Conservation (phyloP, 2,797 vertebrate species). For the Liparis tanakae region DNA sequence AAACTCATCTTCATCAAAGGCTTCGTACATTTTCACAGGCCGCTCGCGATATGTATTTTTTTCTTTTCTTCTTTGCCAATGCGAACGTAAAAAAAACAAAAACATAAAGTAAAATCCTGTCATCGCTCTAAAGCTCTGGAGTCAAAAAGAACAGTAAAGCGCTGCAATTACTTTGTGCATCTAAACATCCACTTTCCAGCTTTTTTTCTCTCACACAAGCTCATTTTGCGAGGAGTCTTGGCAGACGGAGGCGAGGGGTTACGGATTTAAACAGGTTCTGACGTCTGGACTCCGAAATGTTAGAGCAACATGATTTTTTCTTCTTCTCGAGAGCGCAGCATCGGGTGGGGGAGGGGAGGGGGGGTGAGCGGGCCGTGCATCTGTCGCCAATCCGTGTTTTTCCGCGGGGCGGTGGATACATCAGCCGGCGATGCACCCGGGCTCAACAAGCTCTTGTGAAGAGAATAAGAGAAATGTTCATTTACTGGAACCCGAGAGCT, state of each 20-base stretch:
- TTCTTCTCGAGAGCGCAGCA: conserved; percentile 23
- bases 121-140: conserved; percentile 26
- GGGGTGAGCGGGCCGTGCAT: conserved; percentile 40
- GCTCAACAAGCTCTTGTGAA: conserved; percentile 52
- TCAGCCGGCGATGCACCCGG: conserved; percentile 20
- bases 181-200: conserved; percentile 40
- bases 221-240: conserved; percentile 50
- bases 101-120: conserved; percentile 42
- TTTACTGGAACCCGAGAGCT: conserved; percentile 59
- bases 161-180: conserved; percentile 43
- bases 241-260: conserved; percentile 43
- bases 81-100: too few relatives aligned
- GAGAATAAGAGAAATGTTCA: conserved; percentile 59
- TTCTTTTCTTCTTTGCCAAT: conserved; percentile 8
- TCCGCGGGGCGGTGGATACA: conserved; percentile 50
- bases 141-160: conserved; percentile 25
- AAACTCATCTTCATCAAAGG: conserved; percentile 26
- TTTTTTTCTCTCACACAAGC: conserved; percentile 32
- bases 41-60: conserved; percentile 22
- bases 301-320: conserved; percentile 48
- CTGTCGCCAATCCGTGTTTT: conserved; percentile 44
- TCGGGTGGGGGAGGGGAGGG: not conserved
- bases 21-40: conserved; percentile 24
- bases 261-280: conserved; percentile 48
- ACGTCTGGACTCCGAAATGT: conserved; percentile 46